Evolutionary conservation across 2,113 vertebrate genomes (phyloP).

Genomic region (Macrotis lagotis): DNA sequence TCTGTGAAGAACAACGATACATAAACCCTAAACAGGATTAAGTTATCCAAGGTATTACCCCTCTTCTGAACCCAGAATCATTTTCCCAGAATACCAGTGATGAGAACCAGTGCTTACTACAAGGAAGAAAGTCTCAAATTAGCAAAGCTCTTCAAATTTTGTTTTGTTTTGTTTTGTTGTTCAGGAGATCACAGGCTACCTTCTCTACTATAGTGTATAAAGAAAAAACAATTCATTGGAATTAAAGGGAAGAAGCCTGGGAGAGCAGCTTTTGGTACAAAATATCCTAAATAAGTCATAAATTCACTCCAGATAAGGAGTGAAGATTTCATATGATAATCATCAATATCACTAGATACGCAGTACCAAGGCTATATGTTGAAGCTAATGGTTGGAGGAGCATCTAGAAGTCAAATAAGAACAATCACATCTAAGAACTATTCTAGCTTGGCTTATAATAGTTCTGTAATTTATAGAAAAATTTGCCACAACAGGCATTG

Average conservation of each 20-base stretch:
- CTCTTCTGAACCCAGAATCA: background rate
- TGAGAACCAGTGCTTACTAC: background rate
- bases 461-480: background rate
- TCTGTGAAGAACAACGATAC: background rate
- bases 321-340: constrained; percentile 35
- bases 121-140: background rate
- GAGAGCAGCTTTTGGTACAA: constrained; percentile 46
- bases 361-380: background rate
- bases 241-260: constrained; percentile 46
- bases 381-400: background rate
- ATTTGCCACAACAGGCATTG: background rate
- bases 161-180: constrained; percentile 17
- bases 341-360: constrained; percentile 12
- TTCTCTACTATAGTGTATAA: background rate
- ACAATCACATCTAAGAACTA: background rate
- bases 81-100: constrained; percentile 9
- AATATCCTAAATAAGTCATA: constrained; percentile 70
- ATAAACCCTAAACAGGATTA: background rate
- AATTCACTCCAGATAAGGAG: constrained; percentile 62
- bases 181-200: background rate
- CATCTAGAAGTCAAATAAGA: background rate
- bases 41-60: background rate
- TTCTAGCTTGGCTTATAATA: background rate
- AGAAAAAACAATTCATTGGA: constrained; percentile 44
- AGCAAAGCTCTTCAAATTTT: background rate